Conservation (phyloP, 35 echinoderm and acorn worm species). For the Heliocidaris tuberculata region DNA sequence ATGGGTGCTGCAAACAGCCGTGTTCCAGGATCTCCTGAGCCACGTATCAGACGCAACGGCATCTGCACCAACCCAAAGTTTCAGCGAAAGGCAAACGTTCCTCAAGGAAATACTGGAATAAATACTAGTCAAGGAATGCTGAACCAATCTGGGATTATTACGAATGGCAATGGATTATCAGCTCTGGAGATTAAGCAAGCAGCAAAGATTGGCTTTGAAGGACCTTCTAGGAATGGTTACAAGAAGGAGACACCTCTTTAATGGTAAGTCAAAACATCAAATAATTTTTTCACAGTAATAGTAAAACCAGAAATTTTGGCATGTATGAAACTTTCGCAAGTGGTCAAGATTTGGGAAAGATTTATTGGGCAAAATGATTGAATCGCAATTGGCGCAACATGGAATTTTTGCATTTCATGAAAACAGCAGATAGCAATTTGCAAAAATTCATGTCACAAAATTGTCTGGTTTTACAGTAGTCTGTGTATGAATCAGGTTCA, state of each 20-base stretch:
- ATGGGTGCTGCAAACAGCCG: slow-evolving; percentile 46
- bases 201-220: slow-evolving; percentile 84
- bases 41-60: slow-evolving; percentile 70
- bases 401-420: neutral
- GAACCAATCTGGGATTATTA: slow-evolving; percentile 56
- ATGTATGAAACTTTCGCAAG: neutral
- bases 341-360: neutral
- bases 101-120: slow-evolving; percentile 73
- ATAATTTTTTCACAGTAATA: neutral
- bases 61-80: slow-evolving; percentile 98
- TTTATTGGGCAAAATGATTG: neutral
- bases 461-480: neutral
- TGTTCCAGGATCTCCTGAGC: slow-evolving; percentile 76
- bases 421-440: neutral
- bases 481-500: no score
- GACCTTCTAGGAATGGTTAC: slow-evolving; percentile 85
- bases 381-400: neutral
- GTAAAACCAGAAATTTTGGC: neutral
- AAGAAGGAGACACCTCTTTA: slow-evolving; percentile 98
- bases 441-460: neutral
- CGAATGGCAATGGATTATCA: slow-evolving; percentile 68
- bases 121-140: slow-evolving; percentile 62
- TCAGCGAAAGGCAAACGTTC: slow-evolving; percentile 59
- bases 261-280: slow-evolving; percentile 58
- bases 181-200: slow-evolving; percentile 89